Evolutionary conservation across 2,888 invertebrate species (phyloP), one percentile per base, ranked within the genome.

Genomic region (Beris chalybata): DNA sequence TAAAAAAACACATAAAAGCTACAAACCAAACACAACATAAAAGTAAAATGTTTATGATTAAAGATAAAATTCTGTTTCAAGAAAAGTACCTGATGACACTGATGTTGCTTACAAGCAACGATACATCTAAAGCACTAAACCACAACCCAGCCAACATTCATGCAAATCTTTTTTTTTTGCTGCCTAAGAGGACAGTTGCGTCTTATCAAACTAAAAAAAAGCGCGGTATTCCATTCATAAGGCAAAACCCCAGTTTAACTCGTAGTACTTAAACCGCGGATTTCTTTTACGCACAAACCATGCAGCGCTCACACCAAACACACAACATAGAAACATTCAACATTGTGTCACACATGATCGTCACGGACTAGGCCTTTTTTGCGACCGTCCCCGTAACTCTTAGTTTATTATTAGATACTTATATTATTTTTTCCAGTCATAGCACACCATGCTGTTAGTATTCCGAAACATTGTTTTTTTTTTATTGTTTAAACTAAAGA

Each of bases 1-100:
- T 53, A 50, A 22, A 64, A 54, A 44, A 45, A 54, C 30, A 53
- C 54, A 54, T 43, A 31, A 54, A 53, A 64, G 64, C 64, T 61
- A 47, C 50, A 59, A 53, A 64, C 64, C 43, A 64, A 64, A 64
- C 30, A 13, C 13, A 22, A 61, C 61, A 52, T 15, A 56, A 32
- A 54, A 13, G 43, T 13, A 59, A 38, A 32, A 47, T 43, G 30
- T 61, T 29, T 50, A 31, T 32, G 22, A 38, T 11, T 12, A 61
- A 12, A 59, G 32, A 38, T 32, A 12, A n/a, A 12, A 15, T 15
- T 61, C 15, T 50, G 52, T 50, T 50, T 50, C 15, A 31, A 31
- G 15, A 61, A 15, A 50, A 31, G 13, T 38, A 61, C 43, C 50
- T 50, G 61, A 61, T 50, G 61, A 44, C 30, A 50, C 48, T 50